Evolutionary conservation across 1,140 invertebrate genomes (phyloP), one percentile per base, ranked within the genome.

Genomic region (Drosophila guanche): DNA sequence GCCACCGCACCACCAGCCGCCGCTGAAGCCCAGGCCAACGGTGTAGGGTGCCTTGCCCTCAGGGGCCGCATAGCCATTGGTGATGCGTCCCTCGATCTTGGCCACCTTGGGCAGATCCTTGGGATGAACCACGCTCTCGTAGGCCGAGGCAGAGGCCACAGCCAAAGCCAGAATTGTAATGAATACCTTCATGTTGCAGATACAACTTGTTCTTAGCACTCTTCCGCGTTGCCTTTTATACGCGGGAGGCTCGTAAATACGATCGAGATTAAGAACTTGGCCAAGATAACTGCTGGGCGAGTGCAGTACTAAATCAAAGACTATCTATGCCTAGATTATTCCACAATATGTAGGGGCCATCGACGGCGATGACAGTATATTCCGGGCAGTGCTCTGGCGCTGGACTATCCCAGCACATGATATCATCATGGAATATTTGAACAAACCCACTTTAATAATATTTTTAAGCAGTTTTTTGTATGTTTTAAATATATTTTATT

Each of bases 381-480:
- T 29, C 27, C 27, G 27, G 27, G 27, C 7, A 20, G 16, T 20
- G 16, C 16, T 20, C 16, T 1, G 16, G 0, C 16, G 16, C 16
- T 20, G 16, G 16, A 20, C 16, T 20, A 20, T 20, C 16, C 16
- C 16, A 20, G 16, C 16, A 20, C 16, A 20, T 20, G 16, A 20
- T 20, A 20, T 20, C 16, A 6, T 27, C 25, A 27, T 6, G 25
- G 25, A 27, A 27, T 27, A 6, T 27, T 5, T 27, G 4, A 5
- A 48, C 16, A 1, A 4, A 20, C 52, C 25, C 2, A 63, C 12
- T 37, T 14, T 0, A 2, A 6, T 42, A 62, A 22, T 22, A 61
- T 76, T 66, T 80, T 73, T 62, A 40, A 59, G 77, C 62, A 76
- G 61, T 73, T 76, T 79, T 79, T 73, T 79, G 68, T 79, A 63